Percentiles rank a stretch among this genome's conserved stretches.
phyloP scores from a whole-genome alignment of 2,113 vertebrate species.

The Zapus hudsonius region DNA sequence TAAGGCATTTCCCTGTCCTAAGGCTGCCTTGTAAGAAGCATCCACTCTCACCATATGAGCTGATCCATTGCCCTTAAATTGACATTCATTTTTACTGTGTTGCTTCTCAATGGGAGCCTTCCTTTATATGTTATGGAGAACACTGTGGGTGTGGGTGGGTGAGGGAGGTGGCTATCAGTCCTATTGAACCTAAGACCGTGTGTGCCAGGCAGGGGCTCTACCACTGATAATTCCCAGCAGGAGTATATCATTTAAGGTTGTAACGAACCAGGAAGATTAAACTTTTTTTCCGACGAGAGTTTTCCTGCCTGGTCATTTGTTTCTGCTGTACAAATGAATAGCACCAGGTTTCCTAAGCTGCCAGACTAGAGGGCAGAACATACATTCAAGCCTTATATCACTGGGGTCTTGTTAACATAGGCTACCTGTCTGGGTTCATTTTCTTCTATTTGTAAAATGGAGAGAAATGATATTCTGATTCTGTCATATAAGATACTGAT shows the following conservation, averaged over 20 bases:
- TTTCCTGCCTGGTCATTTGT: neutral
- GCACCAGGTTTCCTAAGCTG: neutral
- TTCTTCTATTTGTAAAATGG: constrained; percentile 18
- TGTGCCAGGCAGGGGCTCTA: neutral
- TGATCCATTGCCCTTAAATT: neutral
- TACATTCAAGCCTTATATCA: neutral
- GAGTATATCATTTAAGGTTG: neutral
- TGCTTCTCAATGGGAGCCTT: constrained; percentile 25
- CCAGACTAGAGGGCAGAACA: neutral
- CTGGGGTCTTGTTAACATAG: constrained; percentile 10
- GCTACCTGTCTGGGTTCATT: neutral
- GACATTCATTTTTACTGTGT: neutral
- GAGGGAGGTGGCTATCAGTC: no score
- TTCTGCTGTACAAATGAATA: constrained; percentile 6
- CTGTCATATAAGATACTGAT: constrained; percentile 28
- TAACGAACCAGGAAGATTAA: constrained; percentile 6
- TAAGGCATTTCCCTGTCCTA: constrained; percentile 1
- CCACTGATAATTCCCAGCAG: neutral
- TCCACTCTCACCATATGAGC: neutral
- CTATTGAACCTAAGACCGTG: neutral
- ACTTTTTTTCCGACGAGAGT: constrained; percentile 11
- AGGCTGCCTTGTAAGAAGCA: constrained; percentile 11
- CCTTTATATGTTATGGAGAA: neutral
- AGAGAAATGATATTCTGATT: neutral
- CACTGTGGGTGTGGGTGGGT: no score